Conservation (phyloP, 2,797 vertebrate species). For the Phyllotis vaccarum region DNA sequence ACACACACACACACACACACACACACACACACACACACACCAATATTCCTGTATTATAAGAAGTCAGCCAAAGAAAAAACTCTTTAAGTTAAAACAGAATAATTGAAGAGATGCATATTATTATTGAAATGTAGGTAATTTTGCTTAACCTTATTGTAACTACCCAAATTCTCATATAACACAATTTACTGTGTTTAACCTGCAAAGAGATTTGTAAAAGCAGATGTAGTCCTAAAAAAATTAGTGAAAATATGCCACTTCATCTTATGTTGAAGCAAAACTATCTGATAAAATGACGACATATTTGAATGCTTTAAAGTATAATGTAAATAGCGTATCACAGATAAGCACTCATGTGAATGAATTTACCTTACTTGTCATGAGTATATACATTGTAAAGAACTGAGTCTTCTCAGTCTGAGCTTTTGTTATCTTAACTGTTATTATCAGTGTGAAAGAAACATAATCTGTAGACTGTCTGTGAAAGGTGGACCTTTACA, state of each 20-base stretch:
- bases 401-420: neutral
- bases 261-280: slow-evolving; percentile 67
- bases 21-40: neutral
- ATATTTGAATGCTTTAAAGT: slow-evolving; percentile 61
- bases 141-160: slow-evolving; percentile 82
- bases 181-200: slow-evolving; percentile 77
- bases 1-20: neutral
- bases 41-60: slow-evolving; percentile 87
- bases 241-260: slow-evolving; percentile 73
- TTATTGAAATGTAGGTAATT: slow-evolving; percentile 88
- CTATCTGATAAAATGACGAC: slow-evolving; percentile 27
- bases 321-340: slow-evolving; percentile 65
- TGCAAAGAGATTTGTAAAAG: slow-evolving; percentile 68
- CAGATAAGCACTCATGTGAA: neutral
- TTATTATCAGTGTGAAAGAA: neutral
- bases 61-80: slow-evolving; percentile 90
- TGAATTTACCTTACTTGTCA: neutral
- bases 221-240: slow-evolving; percentile 62
- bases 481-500: neutral
- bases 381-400: neutral
- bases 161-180: slow-evolving; percentile 65
- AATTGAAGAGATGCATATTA: slow-evolving; percentile 88
- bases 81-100: slow-evolving; percentile 89
- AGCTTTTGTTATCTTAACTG: slow-evolving; percentile 1
- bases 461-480: neutral